Percentiles rank a stretch among this genome's conserved stretches.
Evolutionary conservation across 2,888 invertebrate species (phyloP).

Genomic region (Drosophila gaucha): DNA sequence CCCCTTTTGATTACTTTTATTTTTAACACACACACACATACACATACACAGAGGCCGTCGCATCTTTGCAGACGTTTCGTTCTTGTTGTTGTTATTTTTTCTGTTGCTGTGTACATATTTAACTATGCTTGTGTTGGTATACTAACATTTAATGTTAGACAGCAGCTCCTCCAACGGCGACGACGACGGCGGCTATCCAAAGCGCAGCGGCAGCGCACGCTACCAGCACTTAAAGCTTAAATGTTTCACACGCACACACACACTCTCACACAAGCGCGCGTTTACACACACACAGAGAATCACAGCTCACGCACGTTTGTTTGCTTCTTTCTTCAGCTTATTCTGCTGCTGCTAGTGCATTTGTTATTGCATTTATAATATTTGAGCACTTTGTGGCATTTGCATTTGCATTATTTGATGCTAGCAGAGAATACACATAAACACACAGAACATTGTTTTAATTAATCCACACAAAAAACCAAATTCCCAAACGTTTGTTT

Average conservation of each 20-base stretch:
- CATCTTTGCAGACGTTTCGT: constrained; percentile 57
- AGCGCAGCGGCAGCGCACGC: constrained; percentile 55
- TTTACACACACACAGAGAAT: constrained; percentile 20
- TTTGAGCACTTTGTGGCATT: constrained; percentile 42
- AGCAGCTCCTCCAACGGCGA: constrained; percentile 55
- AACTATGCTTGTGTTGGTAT: constrained; percentile 63
- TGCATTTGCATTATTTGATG: constrained; percentile 37
- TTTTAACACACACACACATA: constrained; percentile 54
- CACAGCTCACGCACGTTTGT: constrained; percentile 59
- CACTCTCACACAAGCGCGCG: constrained; percentile 12
- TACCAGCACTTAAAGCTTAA: constrained; percentile 63
- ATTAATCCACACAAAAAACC: constrained; percentile 56
- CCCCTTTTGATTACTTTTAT: constrained; percentile 76
- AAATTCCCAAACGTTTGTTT: constrained; percentile 61
- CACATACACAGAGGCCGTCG: constrained; percentile 35
- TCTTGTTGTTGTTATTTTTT: constrained; percentile 28
- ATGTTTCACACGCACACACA: constrained; percentile 63
- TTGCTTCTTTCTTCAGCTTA: constrained; percentile 36
- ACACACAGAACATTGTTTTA: constrained; percentile 52
- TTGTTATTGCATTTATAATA: constrained; percentile 41
- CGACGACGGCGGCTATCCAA: constrained; percentile 43
- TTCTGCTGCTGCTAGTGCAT: constrained; percentile 44
- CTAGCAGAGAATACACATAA: constrained; percentile 27
- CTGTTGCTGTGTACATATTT: constrained; percentile 16
- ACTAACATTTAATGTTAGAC: constrained; percentile 72